A percentile compares a stretch with the other conserved stretches of the same genome.
These are phyloP conservation scores for Austrofundulus limnaeus DNA, from an alignment of 2,113 vertebrate genomes.

Conservation along the genomic window DNA sequence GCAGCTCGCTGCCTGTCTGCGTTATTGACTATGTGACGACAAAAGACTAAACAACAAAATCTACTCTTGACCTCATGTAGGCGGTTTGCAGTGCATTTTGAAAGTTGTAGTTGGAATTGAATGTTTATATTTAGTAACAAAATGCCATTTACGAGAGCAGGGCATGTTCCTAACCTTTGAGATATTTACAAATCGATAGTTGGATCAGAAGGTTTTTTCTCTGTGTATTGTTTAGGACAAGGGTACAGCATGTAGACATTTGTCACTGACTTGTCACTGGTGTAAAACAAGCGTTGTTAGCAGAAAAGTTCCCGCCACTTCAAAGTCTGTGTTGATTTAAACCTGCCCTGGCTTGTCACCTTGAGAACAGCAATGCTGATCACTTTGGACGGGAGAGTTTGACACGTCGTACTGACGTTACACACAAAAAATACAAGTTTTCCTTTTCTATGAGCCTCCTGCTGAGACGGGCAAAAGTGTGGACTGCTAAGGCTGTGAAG, in stretches of 20 bases:
- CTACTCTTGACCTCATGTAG: constrained; percentile 57
- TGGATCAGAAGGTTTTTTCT: constrained; percentile 55
- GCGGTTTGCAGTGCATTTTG: constrained; percentile 39
- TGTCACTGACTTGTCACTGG: constrained; percentile 54
- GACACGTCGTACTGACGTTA: constrained; percentile 29
- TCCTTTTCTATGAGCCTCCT: constrained; percentile 32
- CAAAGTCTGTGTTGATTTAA: constrained; percentile 44
- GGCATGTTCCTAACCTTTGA: constrained; percentile 31
- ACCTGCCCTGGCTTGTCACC: constrained; percentile 50
- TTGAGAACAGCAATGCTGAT: constrained; percentile 55
- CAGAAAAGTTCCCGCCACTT: constrained; percentile 29
- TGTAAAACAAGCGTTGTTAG: constrained; percentile 42
- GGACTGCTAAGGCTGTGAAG: constrained; percentile 30
- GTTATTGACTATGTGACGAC: constrained; percentile 58
- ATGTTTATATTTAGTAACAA: constrained; percentile 58
- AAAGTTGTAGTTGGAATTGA: constrained; percentile 39
- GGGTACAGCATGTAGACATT: constrained; percentile 48
- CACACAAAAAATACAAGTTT: constrained; percentile 24
- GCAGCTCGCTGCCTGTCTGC: constrained; percentile 32
- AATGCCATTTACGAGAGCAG: constrained; percentile 16
- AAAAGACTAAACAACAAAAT: constrained; percentile 51
- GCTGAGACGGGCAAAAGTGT: constrained; percentile 46
- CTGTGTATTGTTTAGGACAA: constrained; percentile 54
- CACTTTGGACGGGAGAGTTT: constrained; percentile 33
- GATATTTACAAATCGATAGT: constrained; percentile 48